Evolutionary conservation across 2,797 vertebrate genomes (phyloP), one percentile per base, ranked within the genome.

Genomic region (Ambastaia sidthimunki): DNA sequence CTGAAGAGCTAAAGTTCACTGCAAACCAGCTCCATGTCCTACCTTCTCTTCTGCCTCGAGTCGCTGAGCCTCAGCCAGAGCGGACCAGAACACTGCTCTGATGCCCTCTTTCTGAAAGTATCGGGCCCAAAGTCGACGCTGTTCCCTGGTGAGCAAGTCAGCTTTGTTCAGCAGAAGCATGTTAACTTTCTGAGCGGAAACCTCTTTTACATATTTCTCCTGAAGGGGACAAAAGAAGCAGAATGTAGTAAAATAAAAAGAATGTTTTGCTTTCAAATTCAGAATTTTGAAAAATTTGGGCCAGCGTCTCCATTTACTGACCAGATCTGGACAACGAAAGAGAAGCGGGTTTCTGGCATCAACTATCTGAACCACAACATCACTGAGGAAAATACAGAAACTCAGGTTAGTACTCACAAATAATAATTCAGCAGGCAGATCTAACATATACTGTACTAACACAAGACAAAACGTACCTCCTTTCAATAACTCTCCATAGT

Each of bases 401-500:
- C 47, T 16, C 41, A 18, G 2, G 19, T 57, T 23, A 60, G 57
- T 28, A 25, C 15, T 60, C 4, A 25, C 57, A 7, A 69, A 23
- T 7, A 28, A 19, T 47, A 31, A 52, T 4, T 2, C 0, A 0
- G 23, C 37, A 59, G 50, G 18, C 28, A 48, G 31, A 15, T 4
- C 1, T 2, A 2, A 7, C 16, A 65, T 50, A n/a, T 28, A 19
- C 23, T 47, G 18, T 7, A 9, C 7, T 50, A 52, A 13, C 25
- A 9, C 13, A 10, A 50, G 59, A 37, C 34, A 37, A 37, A 37
- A 37, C 34, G 44, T 90, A 98, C 98, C 98, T 99, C 84, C 97
- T 96, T 88, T 99, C 98, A 41, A 99, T 96, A 80, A 99, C 98
- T 90, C 98, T 95, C 98, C 98, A 99, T 28, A 99, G 94, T 78